These are phyloP conservation scores for Drosophila teissieri DNA, from an alignment of 1,140 invertebrate genomes.

Conservation along the genomic window DNA sequence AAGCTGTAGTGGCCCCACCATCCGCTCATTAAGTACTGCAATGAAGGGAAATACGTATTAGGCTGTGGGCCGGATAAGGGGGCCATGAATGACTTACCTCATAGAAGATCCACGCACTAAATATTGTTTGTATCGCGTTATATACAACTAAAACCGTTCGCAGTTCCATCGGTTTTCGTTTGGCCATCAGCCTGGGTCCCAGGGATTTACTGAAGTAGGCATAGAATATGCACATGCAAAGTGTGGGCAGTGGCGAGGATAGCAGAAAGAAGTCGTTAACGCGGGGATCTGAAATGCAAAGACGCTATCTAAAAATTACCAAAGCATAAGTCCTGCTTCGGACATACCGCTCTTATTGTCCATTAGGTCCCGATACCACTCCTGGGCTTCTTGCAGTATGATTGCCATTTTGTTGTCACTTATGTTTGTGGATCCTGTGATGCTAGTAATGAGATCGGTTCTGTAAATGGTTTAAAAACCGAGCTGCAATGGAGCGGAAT, in stretches of 20 bases:
- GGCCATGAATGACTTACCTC: slow-evolving; percentile 87
- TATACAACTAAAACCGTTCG: slow-evolving; percentile 93
- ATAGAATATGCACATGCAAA: slow-evolving; percentile 93
- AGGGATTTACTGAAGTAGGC: slow-evolving; percentile 93
- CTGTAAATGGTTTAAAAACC: slow-evolving; percentile 1
- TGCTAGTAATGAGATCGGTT: slow-evolving; percentile 11
- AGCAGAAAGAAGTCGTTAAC: slow-evolving; percentile 96
- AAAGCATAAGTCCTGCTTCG: background rate
- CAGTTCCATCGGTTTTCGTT: slow-evolving; percentile 94
- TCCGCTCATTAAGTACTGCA: slow-evolving; percentile 93
- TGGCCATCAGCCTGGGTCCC: slow-evolving; percentile 95
- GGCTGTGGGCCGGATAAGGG: too few species aligned
- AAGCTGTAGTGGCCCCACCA: slow-evolving; percentile 96
- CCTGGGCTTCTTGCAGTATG: slow-evolving; percentile 87
- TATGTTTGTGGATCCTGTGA: slow-evolving; percentile 12
- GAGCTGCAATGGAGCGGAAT: slow-evolving; percentile 10
- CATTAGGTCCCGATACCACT: slow-evolving; percentile 92
- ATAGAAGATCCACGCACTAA: slow-evolving; percentile 96
- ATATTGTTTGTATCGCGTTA: slow-evolving; percentile 94
- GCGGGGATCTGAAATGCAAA: slow-evolving; percentile 90
- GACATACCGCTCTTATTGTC: slow-evolving; percentile 92
- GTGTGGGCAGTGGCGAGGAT: slow-evolving; percentile 94
- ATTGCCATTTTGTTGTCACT: slow-evolving; percentile 65
- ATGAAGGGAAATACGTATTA: slow-evolving; percentile 33
- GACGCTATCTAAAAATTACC: background rate